A percentile compares a stretch with the other conserved stretches of the same genome.
phyloP scores from a whole-genome alignment of 2,888 invertebrate genomes.

The Cheilosia soror region DNA sequence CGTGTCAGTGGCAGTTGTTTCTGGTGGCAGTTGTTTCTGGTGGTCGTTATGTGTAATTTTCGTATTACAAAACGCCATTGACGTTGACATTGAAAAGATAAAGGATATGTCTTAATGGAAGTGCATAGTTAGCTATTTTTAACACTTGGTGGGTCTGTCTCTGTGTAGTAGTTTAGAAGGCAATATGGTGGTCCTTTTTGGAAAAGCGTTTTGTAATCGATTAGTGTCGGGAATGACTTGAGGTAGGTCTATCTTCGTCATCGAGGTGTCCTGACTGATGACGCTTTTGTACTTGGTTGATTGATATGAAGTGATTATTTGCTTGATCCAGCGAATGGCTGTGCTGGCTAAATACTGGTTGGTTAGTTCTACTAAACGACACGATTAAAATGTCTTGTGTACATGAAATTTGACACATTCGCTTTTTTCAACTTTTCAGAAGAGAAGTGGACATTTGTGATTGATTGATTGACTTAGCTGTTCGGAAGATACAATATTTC shows the following conservation, averaged over 20 bases:
- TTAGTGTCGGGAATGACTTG: too few relatives aligned
- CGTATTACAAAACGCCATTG: slow-evolving; percentile 27
- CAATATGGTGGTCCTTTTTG: too few relatives aligned
- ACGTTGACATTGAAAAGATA: slow-evolving; percentile 46
- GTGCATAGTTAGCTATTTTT: background rate
- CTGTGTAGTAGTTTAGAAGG: background rate
- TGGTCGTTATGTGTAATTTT: slow-evolving; percentile 10
- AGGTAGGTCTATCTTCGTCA: too few relatives aligned
- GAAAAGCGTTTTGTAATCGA: too few relatives aligned
- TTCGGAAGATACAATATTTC: background rate
- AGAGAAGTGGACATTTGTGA: background rate
- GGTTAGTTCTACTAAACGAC: too few relatives aligned
- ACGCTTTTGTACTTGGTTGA: too few relatives aligned
- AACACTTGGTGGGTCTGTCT: background rate
- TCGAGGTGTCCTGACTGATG: too few relatives aligned
- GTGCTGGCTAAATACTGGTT: too few relatives aligned
- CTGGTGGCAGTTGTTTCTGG: background rate
- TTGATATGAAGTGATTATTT: too few relatives aligned
- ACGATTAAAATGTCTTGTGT: too few relatives aligned
- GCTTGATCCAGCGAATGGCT: too few relatives aligned
- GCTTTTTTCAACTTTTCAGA: background rate
- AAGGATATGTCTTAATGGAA: slow-evolving; percentile 1
- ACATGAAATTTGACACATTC: too few relatives aligned
- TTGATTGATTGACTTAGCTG: background rate
- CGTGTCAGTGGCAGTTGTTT: background rate